Evolutionary conservation across 1,140 invertebrate genomes (phyloP).

Genomic region (Panulirus ornatus): DNA sequence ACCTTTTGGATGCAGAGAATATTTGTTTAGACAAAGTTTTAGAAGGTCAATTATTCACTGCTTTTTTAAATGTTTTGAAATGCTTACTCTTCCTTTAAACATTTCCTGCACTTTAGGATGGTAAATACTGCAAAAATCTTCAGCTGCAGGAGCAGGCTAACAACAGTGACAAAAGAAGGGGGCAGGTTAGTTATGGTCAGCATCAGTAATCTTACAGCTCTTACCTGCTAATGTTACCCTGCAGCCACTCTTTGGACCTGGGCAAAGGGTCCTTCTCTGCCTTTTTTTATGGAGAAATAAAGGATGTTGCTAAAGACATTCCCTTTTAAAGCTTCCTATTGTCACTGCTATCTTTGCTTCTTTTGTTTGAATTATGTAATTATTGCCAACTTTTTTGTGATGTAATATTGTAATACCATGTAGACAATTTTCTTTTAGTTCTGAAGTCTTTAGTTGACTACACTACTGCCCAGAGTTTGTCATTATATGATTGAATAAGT

Average conservation of each 20-base stretch:
- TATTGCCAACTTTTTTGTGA: no score
- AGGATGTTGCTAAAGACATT: background rate
- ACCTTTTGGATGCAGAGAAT: no score
- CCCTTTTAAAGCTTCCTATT: background rate
- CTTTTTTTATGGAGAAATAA: background rate
- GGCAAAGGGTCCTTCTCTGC: background rate
- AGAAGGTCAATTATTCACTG: no score
- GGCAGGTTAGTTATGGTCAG: conserved; percentile 20
- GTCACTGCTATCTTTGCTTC: background rate
- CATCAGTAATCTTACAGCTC: background rate
- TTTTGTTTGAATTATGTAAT: no score
- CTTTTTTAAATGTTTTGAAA: background rate
- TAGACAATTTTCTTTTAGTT: no score
- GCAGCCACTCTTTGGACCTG: background rate
- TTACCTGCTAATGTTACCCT: background rate
- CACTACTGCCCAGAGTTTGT: no score
- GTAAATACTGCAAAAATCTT: conserved; percentile 50
- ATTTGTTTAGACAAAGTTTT: no score
- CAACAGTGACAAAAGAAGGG: conserved; percentile 35
- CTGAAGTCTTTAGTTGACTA: no score
- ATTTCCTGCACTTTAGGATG: conserved; percentile 10
- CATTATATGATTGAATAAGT: no score
- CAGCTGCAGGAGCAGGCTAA: conserved; percentile 37
- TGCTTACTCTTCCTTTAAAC: conserved; percentile 23
- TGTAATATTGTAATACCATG: no score